Evolutionary conservation across 2,797 vertebrate genomes (phyloP).

Genomic region (Muscicapa comitata): DNA sequence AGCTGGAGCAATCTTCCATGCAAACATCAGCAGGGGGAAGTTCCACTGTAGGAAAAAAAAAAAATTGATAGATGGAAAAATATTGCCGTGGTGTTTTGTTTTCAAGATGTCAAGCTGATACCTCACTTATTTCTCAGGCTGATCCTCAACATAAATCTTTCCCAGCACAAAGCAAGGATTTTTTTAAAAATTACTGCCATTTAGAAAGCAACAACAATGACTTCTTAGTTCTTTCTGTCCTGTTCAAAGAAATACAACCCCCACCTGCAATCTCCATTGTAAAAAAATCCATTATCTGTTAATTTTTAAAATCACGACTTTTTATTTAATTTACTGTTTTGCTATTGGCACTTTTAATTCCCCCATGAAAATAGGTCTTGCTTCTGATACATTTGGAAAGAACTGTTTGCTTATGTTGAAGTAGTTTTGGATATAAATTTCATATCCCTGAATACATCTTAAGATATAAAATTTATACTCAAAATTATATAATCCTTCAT

Average conservation of each 20-base stretch:
- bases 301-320: background rate
- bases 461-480: background rate
- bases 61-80: conserved; percentile 64
- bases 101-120: conserved; percentile 68
- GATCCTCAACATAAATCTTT: conserved; percentile 59
- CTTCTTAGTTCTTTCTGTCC: conserved; percentile 28
- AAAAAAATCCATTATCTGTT: background rate
- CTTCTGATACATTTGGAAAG: background rate
- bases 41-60: conserved; percentile 87
- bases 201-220: conserved; percentile 25
- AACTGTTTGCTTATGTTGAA: background rate
- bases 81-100: conserved; percentile 46
- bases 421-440: background rate
- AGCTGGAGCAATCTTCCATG: conserved; percentile 97
- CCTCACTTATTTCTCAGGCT: conserved; percentile 65
- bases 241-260: background rate
- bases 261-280: background rate
- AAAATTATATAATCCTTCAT: background rate
- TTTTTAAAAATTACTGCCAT: conserved; percentile 52
- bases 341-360: background rate
- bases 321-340: background rate
- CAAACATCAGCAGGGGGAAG: conserved; percentile 98
- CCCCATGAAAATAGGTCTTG: background rate
- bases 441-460: background rate
- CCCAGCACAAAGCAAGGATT: conserved; percentile 41